Evolutionary conservation across 2,888 invertebrate genomes (phyloP).

Genomic region (Drosophila hawaiiensis): DNA sequence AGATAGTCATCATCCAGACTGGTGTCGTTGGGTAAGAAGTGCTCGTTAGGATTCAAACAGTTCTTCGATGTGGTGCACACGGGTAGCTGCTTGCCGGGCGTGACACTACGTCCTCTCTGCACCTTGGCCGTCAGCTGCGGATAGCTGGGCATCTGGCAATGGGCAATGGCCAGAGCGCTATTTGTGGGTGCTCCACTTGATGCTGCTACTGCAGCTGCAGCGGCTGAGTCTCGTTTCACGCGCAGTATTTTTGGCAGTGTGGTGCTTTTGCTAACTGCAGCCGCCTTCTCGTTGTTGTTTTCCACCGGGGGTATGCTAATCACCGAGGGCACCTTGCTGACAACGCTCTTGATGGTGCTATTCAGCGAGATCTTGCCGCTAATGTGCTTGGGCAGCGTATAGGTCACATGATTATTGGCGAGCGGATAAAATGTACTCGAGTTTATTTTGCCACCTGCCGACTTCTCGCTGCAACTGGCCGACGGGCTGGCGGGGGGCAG

Average conservation of each 20-base stretch:
- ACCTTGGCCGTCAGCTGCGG: conserved; percentile 55
- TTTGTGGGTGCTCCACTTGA: conserved; percentile 2
- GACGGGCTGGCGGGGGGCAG: conserved; percentile 78
- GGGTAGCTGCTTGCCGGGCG: conserved; percentile 83
- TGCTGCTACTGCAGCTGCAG: conserved; percentile 12
- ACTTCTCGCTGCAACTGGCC: conserved; percentile 56
- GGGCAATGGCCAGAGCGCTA: conserved; percentile 56
- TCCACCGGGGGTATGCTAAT: conserved; percentile 83
- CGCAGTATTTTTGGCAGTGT: conserved; percentile 84
- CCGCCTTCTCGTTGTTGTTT: conserved; percentile 53
- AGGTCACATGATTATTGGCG: conserved; percentile 84
- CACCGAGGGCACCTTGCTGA: conserved; percentile 85
- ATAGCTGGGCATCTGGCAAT: conserved; percentile 82
- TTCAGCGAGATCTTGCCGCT: conserved; percentile 84
- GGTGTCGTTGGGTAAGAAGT: conserved; percentile 85
- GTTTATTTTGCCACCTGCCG: conserved; percentile 80
- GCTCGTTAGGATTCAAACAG: conserved; percentile 85
- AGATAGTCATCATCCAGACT: conserved; percentile 89
- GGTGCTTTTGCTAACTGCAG: conserved; percentile 67
- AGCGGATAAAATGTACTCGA: conserved; percentile 85
- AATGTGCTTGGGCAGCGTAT: conserved; percentile 84
- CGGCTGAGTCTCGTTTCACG: conserved; percentile 64
- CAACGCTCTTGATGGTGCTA: conserved; percentile 84
- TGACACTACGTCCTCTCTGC: conserved; percentile 39
- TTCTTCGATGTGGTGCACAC: conserved; percentile 85